Conservation (phyloP, 2,888 invertebrate species). For the Hecatera dysodea region DNA sequence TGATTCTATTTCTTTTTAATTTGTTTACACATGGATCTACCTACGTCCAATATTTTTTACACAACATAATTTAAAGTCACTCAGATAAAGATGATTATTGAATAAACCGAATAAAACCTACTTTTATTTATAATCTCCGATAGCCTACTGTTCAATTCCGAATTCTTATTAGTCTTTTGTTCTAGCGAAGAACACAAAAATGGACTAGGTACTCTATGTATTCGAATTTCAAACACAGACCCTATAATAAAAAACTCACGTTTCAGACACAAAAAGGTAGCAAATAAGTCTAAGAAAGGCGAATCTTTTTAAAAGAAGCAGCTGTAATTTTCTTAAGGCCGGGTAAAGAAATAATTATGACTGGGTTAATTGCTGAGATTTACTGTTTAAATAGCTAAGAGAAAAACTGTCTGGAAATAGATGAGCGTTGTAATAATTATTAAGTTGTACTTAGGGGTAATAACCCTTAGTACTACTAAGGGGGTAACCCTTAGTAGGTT, state of each 20-base stretch:
- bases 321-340: conserved; percentile 24
- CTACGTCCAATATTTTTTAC: conserved; percentile 4
- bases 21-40: neutral
- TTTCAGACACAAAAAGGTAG: conserved; percentile 48
- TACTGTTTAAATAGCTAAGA: conserved; percentile 29
- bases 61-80: neutral
- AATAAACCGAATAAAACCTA: conserved; percentile 10
- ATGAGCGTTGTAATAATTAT: conserved; percentile 17
- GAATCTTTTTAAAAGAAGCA: conserved; percentile 40
- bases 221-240: conserved; percentile 42
- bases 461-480: too few relatives aligned
- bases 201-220: conserved; percentile 8
- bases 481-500: too few relatives aligned
- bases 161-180: neutral
- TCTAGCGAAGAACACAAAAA: neutral
- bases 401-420: neutral
- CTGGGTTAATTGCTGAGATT: conserved; percentile 41
- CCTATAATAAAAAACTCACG: conserved; percentile 43
- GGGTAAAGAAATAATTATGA: conserved; percentile 48
- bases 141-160: conserved; percentile 10
- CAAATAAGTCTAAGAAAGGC: conserved; percentile 28
- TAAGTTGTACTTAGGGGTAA: too few relatives aligned
- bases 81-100: neutral
- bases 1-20: conserved; percentile 3
- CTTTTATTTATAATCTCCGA: conserved; percentile 8